phyloP scores from a whole-genome alignment of 2,113 vertebrate genomes.

The Hippolais icterina region DNA sequence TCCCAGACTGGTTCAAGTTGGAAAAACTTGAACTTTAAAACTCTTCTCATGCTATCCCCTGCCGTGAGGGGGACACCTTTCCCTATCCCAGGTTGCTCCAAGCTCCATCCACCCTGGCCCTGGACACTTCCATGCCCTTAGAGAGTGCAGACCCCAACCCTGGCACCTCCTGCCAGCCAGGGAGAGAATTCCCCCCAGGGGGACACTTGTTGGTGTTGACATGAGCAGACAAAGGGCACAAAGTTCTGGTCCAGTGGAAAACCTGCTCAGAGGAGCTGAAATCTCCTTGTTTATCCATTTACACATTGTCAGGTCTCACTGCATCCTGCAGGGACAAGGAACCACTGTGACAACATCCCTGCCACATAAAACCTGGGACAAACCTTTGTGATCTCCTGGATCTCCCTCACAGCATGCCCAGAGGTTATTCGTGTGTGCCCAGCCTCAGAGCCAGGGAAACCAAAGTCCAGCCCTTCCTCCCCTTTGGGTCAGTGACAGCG shows the following conservation, averaged over 20 bases:
- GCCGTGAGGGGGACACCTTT: not conserved
- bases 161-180: not conserved
- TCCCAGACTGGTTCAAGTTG: not conserved
- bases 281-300: not conserved
- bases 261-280: not conserved
- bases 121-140: not conserved
- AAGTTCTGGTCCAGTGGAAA: not conserved
- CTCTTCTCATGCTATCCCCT: not conserved
- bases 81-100: not conserved
- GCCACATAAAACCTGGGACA: not conserved
- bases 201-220: accelerated
- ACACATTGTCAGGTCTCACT: not conserved
- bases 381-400: not conserved
- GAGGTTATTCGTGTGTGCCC: not conserved
- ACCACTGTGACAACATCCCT: not conserved
- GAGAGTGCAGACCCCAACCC: not conserved
- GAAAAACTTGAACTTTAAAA: too few relatives aligned
- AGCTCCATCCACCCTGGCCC: accelerated
- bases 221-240: not conserved
- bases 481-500: not conserved
- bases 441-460: not conserved
- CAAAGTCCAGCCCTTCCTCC: not conserved
- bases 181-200: accelerated
- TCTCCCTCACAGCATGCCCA: not conserved
- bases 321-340: not conserved